These are phyloP conservation scores for Synchiropus splendidus DNA, from an alignment of 2,113 vertebrate genomes.

Conservation along the genomic window DNA sequence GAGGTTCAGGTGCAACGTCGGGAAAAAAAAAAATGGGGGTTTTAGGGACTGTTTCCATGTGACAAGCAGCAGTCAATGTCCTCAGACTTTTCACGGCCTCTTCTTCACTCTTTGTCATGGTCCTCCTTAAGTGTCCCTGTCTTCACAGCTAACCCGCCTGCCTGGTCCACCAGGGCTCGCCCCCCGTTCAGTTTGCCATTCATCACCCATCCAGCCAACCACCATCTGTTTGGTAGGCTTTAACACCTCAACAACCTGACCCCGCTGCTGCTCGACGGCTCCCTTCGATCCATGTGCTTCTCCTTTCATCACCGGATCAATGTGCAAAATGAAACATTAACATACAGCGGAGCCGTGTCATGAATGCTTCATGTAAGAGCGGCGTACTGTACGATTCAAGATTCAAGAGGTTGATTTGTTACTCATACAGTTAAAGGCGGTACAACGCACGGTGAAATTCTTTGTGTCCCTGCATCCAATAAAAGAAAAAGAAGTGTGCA, in stretches of 20 bases:
- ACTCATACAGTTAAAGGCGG: too few relatives aligned
- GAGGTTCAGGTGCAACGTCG: constrained; percentile 39
- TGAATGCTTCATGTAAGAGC: too few relatives aligned
- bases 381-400: constrained; percentile 13
- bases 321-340: too few relatives aligned
- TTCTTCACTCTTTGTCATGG: constrained; percentile 25
- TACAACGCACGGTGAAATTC: too few relatives aligned
- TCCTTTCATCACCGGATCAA: too few relatives aligned
- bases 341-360: too few relatives aligned
- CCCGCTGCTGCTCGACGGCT: too few relatives aligned
- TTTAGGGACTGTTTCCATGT: constrained; percentile 62
- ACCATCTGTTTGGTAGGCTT: constrained; percentile 10
- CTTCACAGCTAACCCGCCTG: constrained; percentile 41
- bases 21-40: constrained; percentile 44
- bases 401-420: too few relatives aligned
- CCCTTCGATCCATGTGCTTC: too few relatives aligned
- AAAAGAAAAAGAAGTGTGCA: too few relatives aligned
- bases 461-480: too few relatives aligned
- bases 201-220: constrained; percentile 27
- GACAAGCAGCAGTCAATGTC: constrained; percentile 58
- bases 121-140: constrained; percentile 44
- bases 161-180: constrained; percentile 40
- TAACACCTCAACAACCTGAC: neutral
- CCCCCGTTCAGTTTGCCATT: constrained; percentile 33
- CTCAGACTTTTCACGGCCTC: constrained; percentile 28